Evolutionary conservation across 2,888 invertebrate species (phyloP).

Genomic region (Habrosyne pyritoides): DNA sequence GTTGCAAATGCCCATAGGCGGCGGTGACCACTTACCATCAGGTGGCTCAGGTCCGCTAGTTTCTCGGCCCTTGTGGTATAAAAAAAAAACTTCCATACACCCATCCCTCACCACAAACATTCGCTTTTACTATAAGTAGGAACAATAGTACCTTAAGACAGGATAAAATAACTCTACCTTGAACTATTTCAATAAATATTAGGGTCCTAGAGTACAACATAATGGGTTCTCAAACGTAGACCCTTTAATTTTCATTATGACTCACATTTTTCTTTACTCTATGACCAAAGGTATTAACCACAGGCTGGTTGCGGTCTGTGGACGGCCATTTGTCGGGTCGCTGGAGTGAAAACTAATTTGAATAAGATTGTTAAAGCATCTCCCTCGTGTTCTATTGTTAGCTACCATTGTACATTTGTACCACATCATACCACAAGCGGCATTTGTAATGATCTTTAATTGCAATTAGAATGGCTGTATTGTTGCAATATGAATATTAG

Average conservation of each 20-base stretch:
- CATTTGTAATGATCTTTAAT: background rate
- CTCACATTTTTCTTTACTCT: background rate
- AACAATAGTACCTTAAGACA: no score
- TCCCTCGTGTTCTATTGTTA: slow-evolving; percentile 34
- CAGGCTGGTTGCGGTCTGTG: slow-evolving; percentile 29
- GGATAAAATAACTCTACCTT: no score
- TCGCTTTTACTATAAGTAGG: no score
- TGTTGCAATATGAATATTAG: background rate
- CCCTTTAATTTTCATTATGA: background rate
- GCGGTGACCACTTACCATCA: no score
- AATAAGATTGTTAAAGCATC: slow-evolving; percentile 42
- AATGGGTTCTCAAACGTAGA: background rate
- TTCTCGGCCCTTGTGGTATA: no score
- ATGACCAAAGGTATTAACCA: background rate
- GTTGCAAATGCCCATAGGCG: no score
- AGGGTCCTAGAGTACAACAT: no score
- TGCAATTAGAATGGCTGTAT: background rate
- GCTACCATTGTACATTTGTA: slow-evolving; percentile 23
- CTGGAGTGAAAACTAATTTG: slow-evolving; percentile 64
- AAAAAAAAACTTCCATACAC: no score
- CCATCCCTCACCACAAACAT: no score
- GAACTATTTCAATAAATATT: no score
- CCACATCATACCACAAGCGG: slow-evolving; percentile 16
- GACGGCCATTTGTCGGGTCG: slow-evolving; percentile 48
- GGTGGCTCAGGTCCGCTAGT: no score